phyloP scores from a whole-genome alignment of 2,888 invertebrate species.

The Noctua comes region DNA sequence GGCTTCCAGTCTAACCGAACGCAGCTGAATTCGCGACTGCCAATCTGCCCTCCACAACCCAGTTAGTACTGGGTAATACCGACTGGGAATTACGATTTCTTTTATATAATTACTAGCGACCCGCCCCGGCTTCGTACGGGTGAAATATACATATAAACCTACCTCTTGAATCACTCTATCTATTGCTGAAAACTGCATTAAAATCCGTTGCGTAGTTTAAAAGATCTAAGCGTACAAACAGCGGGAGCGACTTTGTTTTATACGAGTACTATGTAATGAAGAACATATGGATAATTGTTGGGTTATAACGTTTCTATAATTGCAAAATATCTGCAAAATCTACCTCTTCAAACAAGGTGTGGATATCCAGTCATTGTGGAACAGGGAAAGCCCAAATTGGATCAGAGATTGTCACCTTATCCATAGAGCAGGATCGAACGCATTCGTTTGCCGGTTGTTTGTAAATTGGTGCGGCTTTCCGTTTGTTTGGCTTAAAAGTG shows the following conservation, averaged over 20 bases:
- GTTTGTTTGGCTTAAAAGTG: conserved; percentile 32
- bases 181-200: too few relatives aligned
- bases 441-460: conserved; percentile 39
- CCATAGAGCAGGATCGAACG: conserved; percentile 29
- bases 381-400: conserved; percentile 18
- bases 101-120: neutral
- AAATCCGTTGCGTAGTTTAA: too few relatives aligned
- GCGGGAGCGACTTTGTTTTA: too few relatives aligned
- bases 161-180: too few relatives aligned
- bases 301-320: neutral
- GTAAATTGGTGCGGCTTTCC: conserved; percentile 20
- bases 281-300: neutral
- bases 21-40: neutral
- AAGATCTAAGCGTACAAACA: too few relatives aligned
- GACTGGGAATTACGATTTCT: neutral
- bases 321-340: neutral
- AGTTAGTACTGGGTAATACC: neutral
- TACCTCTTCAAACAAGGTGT: neutral
- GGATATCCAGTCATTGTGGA: conserved; percentile 6
- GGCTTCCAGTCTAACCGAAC: neutral
- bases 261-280: too few relatives aligned
- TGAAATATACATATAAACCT: too few relatives aligned
- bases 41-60: neutral
- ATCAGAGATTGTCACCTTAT: conserved; percentile 27
- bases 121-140: too few relatives aligned